Conservation (phyloP, 2,113 vertebrate genomes). For the Hoplias malabaricus region DNA sequence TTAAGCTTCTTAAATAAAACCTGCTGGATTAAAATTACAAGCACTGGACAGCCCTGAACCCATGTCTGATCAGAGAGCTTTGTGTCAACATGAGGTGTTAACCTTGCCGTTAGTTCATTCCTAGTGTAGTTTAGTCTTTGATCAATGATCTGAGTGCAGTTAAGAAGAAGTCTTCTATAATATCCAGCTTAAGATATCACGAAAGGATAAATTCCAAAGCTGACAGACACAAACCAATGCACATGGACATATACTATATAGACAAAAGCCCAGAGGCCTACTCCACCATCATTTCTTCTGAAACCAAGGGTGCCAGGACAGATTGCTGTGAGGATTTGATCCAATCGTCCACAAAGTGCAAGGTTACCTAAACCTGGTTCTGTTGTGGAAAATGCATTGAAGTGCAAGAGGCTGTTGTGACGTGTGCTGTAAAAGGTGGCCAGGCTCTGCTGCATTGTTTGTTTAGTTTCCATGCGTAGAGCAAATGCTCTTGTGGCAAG, state of each 20-base stretch:
- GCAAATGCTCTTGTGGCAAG: no score
- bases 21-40: background rate
- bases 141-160: constrained; percentile 56
- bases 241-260: constrained; percentile 3
- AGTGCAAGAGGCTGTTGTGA: no score
- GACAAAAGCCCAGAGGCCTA: background rate
- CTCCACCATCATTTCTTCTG: background rate
- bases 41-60: background rate
- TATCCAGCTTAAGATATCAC: constrained; percentile 59
- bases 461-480: no score
- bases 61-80: background rate
- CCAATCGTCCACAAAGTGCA: no score
- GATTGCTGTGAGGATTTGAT: background rate
- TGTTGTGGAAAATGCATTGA: no score
- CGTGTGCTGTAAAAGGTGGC: no score
- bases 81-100: background rate
- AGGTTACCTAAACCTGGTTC: no score
- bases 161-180: constrained; percentile 56
- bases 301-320: background rate
- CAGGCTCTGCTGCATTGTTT: no score
- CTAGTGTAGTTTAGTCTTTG: constrained; percentile 32
- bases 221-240: constrained; percentile 49
- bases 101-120: background rate
- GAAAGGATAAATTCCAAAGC: constrained; percentile 55
- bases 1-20: no score